These are phyloP conservation scores for Euzetes globulus DNA, from an alignment of 2,888 invertebrate species.

Conservation along the genomic window DNA sequence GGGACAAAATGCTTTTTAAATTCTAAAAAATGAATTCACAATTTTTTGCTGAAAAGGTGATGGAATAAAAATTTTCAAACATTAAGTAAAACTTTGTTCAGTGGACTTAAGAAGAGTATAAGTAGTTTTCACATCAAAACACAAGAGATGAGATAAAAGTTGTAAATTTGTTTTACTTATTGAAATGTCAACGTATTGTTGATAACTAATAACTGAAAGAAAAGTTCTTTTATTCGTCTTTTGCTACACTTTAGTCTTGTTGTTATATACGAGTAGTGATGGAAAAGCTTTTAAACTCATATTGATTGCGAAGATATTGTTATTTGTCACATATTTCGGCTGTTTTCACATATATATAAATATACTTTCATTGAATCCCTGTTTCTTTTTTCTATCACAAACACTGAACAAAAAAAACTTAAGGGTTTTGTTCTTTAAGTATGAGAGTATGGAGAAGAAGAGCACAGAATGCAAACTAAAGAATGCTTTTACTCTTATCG, in stretches of 20 bases:
- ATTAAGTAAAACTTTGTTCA: background rate
- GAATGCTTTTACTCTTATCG: too few relatives aligned
- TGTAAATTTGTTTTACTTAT: background rate
- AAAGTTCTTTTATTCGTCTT: background rate
- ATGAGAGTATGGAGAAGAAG: too few relatives aligned
- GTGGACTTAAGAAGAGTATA: background rate
- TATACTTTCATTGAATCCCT: too few relatives aligned
- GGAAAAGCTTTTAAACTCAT: background rate
- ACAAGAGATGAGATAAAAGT: background rate
- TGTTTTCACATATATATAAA: background rate
- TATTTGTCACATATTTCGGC: background rate
- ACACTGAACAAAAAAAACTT: too few relatives aligned
- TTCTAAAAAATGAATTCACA: background rate
- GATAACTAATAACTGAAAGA: background rate
- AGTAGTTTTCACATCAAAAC: background rate
- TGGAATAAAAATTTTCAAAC: background rate
- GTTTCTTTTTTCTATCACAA: too few relatives aligned
- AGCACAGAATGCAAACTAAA: too few relatives aligned
- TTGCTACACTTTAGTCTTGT: background rate
- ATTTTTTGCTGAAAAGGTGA: background rate
- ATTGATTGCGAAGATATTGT: background rate
- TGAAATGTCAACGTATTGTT: background rate
- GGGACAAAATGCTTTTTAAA: background rate
- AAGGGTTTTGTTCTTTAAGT: too few relatives aligned
- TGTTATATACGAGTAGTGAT: background rate